Evolutionary conservation across 1,140 invertebrate genomes (phyloP).

Genomic region (Teleogryllus occipitalis): DNA sequence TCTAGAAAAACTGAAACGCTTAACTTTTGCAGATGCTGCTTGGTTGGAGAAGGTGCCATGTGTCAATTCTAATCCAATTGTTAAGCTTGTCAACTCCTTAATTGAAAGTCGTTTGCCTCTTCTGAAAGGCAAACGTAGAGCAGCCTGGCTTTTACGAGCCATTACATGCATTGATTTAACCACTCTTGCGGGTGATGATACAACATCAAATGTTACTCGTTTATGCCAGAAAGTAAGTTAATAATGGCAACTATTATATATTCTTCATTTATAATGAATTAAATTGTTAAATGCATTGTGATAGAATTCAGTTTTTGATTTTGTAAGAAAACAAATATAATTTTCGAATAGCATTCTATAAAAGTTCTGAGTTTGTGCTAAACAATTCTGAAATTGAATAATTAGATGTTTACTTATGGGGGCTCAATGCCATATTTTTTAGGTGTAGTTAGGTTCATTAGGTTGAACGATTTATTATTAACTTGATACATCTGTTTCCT

Average conservation of each 20-base stretch:
- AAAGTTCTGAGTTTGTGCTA: too few species aligned
- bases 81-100: conserved; percentile 22
- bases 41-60: conserved; percentile 24
- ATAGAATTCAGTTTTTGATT: too few species aligned
- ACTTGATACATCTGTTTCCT: too few species aligned
- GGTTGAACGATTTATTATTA: too few species aligned
- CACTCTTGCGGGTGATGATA: conserved; percentile 85
- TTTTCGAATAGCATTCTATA: too few species aligned
- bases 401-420: too few species aligned
- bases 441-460: too few species aligned
- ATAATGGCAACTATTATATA: not conserved
- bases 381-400: too few species aligned
- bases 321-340: too few species aligned
- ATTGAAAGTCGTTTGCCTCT: conserved; percentile 23
- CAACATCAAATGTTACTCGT: conserved; percentile 63
- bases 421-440: too few species aligned
- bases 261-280: not conserved
- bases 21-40: conserved; percentile 15
- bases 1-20: not conserved
- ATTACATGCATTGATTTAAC: conserved; percentile 87
- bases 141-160: conserved; percentile 70
- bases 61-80: conserved; percentile 21
- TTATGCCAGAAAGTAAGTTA: conserved; percentile 62
- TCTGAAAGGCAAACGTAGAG: conserved; percentile 47
- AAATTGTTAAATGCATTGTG: not conserved